A percentile compares a stretch with the other conserved stretches of the same genome.
Conservation (phyloP, 2,113 vertebrate genomes). For the Leuciscus idus region DNA sequence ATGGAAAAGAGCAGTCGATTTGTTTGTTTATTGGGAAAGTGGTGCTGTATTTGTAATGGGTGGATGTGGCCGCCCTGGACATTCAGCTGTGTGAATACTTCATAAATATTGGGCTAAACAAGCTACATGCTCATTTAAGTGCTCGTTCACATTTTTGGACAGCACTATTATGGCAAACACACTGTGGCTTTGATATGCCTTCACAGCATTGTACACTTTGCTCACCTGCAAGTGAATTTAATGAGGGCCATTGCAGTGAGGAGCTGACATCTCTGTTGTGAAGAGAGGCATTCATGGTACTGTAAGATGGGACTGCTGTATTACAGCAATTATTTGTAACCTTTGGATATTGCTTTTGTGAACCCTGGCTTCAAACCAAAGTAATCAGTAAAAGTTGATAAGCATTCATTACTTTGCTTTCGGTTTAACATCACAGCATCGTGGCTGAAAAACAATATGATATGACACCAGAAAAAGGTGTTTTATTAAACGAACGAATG, state of each 20-base stretch:
- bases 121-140: background rate
- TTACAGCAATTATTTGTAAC: conserved; percentile 24
- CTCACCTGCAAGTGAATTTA: conserved; percentile 38
- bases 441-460: background rate
- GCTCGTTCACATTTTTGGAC: background rate
- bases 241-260: conserved; percentile 29
- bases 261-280: conserved; percentile 32
- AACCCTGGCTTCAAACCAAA: conserved; percentile 1
- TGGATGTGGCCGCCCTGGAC: conserved; percentile 19
- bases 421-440: conserved; percentile 3
- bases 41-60: conserved; percentile 49
- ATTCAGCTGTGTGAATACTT: conserved; percentile 24
- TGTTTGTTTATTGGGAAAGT: conserved; percentile 31
- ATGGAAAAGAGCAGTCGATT: conserved; percentile 36
- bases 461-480: background rate
- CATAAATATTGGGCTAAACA: conserved; percentile 32
- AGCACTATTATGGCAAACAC: conserved; percentile 7
- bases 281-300: background rate
- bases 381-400: conserved; percentile 21
- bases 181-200: conserved; percentile 18
- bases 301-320: conserved; percentile 19
- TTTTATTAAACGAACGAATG: background rate
- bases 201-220: conserved; percentile 4
- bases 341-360: conserved; percentile 20
- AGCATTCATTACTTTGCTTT: conserved; percentile 15